Evolutionary conservation across 2,888 invertebrate species (phyloP).

Genomic region (Drosophila neonasuta): DNA sequence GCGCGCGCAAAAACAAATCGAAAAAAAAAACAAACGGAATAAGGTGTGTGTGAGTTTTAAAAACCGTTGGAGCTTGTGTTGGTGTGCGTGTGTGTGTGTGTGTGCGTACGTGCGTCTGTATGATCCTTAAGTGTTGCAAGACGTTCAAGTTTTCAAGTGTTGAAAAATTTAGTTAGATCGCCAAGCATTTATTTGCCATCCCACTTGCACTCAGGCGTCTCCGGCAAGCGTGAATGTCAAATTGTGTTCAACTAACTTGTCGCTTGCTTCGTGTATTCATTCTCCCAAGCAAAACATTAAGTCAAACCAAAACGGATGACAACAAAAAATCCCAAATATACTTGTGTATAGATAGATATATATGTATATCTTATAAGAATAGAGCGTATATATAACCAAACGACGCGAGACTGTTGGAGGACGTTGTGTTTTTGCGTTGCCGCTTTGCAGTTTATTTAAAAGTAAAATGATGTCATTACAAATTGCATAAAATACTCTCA

Average conservation of each 20-base stretch:
- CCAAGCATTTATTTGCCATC: conserved; percentile 33
- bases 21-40: conserved; percentile 40
- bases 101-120: conserved; percentile 5
- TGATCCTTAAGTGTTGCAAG: conserved; percentile 65
- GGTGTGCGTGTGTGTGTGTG: conserved; percentile 24
- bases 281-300: conserved; percentile 34
- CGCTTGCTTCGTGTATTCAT: conserved; percentile 27
- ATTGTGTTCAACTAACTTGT: conserved; percentile 34
- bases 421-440: conserved; percentile 21
- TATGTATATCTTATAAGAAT: conserved; percentile 11
- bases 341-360: conserved; percentile 21
- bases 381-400: conserved; percentile 38
- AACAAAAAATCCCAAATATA: conserved; percentile 42
- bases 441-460: conserved; percentile 36
- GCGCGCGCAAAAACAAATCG: conserved; percentile 63
- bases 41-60: conserved; percentile 44
- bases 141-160: conserved; percentile 42
- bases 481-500: conserved; percentile 52
- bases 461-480: conserved; percentile 75
- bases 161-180: conserved; percentile 43
- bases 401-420: conserved; percentile 38
- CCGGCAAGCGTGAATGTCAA: conserved; percentile 53
- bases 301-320: conserved; percentile 45
- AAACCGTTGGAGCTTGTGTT: conserved; percentile 10
- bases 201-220: conserved; percentile 52